A percentile compares a stretch with the other conserved stretches of the same genome.
phyloP scores from a whole-genome alignment of 2,888 invertebrate species.

The Xanthia icteritia region DNA sequence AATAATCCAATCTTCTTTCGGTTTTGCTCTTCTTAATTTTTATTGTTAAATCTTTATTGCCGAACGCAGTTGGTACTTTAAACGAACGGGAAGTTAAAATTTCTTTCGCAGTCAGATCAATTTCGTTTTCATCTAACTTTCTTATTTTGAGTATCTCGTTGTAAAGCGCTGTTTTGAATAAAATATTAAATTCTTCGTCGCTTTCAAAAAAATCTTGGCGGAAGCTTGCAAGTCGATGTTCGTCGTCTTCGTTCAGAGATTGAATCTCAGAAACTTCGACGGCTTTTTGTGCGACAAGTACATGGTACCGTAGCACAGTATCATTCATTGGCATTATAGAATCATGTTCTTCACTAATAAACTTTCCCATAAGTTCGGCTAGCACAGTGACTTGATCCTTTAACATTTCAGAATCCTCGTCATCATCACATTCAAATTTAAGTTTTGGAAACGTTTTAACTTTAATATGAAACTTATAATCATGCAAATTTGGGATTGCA shows the following conservation, averaged over 20 bases:
- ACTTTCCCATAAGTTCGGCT: not conserved
- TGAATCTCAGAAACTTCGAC: constrained; percentile 39
- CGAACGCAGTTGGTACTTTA: constrained; percentile 55
- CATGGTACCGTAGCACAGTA: constrained; percentile 49
- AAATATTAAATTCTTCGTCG: constrained; percentile 12
- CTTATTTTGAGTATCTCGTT: constrained; percentile 18
- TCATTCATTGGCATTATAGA: constrained; percentile 36
- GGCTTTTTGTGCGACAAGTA: constrained; percentile 38
- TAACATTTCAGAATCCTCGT: constrained; percentile 7
- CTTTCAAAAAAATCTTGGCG: constrained; percentile 42
- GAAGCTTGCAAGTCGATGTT: constrained; percentile 44
- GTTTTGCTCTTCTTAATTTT: constrained; percentile 24
- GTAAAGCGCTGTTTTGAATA: constrained; percentile 37
- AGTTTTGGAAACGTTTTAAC: constrained; percentile 37
- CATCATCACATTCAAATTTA: constrained; percentile 3
- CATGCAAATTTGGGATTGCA: constrained; percentile 26
- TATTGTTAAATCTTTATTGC: constrained; percentile 38
- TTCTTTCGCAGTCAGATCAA: constrained; percentile 12
- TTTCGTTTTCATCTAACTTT: constrained; percentile 1
- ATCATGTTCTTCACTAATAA: constrained; percentile 25
- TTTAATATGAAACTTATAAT: constrained; percentile 41
- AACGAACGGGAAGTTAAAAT: constrained; percentile 34
- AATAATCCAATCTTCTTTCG: constrained; percentile 38
- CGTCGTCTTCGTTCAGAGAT: constrained; percentile 21
- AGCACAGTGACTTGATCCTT: constrained; percentile 9